A percentile compares a stretch with the other conserved stretches of the same genome.
Conservation (phyloP, 2,797 vertebrate genomes). For the Tamandua tetradactyla region DNA sequence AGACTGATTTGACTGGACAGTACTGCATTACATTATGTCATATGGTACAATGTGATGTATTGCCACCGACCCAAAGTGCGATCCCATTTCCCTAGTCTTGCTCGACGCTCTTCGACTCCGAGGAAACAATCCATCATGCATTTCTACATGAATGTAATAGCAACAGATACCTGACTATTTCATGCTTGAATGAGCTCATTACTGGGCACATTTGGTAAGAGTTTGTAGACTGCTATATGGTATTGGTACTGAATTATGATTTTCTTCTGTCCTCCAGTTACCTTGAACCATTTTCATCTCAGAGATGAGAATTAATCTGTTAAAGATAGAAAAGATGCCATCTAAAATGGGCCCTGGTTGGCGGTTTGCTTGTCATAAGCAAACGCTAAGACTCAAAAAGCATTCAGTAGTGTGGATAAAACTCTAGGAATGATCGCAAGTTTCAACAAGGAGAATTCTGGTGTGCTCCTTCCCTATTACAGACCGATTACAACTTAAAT, state of each 20-base stretch:
- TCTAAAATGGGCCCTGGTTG: neutral
- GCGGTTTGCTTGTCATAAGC: neutral
- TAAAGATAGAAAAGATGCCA: neutral
- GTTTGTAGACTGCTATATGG: accelerated
- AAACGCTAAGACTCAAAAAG: neutral
- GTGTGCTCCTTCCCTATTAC: accelerated
- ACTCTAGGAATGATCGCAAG: accelerated
- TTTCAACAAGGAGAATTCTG: accelerated
- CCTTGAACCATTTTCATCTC: neutral
- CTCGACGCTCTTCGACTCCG: neutral
- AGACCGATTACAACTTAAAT: accelerated
- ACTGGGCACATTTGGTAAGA: neutral
- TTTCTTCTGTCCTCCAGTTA: neutral
- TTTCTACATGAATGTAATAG: too few species aligned
- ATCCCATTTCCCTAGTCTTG: neutral
- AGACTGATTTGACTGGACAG: neutral
- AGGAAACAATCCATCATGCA: accelerated
- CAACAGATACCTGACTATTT: neutral
- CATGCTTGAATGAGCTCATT: neutral
- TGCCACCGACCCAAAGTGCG: neutral
- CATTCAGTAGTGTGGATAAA: neutral
- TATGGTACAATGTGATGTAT: accelerated
- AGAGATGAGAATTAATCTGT: neutral
- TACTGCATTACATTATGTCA: accelerated
- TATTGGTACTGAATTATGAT: neutral